Conservation (phyloP, 2,888 invertebrate genomes). For the Blomia tropicalis region DNA sequence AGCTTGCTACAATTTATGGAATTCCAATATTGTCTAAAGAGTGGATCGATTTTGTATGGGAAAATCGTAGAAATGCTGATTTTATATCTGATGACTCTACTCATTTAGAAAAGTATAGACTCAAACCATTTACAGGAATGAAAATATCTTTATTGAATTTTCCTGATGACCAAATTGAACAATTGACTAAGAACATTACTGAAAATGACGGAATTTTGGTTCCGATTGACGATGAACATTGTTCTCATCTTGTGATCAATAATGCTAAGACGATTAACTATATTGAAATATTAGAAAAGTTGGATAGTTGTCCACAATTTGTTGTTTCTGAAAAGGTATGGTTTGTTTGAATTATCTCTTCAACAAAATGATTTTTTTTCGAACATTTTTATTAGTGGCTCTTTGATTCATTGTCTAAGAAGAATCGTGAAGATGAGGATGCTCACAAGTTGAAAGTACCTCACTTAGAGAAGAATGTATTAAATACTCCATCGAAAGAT, state of each 20-base stretch:
- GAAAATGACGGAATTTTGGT: slow-evolving; percentile 48
- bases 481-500: neutral
- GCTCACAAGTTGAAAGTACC: neutral
- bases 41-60: slow-evolving; percentile 81
- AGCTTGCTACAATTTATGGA: slow-evolving; percentile 75
- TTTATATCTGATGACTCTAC: slow-evolving; percentile 48
- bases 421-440: slow-evolving; percentile 19
- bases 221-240: slow-evolving; percentile 47
- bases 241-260: slow-evolving; percentile 66
- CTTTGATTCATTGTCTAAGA: slow-evolving; percentile 18
- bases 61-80: slow-evolving; percentile 46
- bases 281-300: neutral
- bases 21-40: slow-evolving; percentile 69
- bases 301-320: neutral
- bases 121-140: slow-evolving; percentile 73
- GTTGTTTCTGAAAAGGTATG: slow-evolving; percentile 16
- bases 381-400: slow-evolving; percentile 21
- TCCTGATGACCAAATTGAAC: slow-evolving; percentile 74
- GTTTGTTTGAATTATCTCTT: neutral
- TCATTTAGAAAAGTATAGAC: slow-evolving; percentile 44
- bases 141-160: slow-evolving; percentile 77
- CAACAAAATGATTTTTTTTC: neutral
- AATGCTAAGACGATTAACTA: slow-evolving; percentile 31
- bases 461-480: neutral
- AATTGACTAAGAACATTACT: slow-evolving; percentile 23